These are phyloP conservation scores for Otus sunia DNA, from an alignment of 2,113 vertebrate genomes.

Conservation along the genomic window DNA sequence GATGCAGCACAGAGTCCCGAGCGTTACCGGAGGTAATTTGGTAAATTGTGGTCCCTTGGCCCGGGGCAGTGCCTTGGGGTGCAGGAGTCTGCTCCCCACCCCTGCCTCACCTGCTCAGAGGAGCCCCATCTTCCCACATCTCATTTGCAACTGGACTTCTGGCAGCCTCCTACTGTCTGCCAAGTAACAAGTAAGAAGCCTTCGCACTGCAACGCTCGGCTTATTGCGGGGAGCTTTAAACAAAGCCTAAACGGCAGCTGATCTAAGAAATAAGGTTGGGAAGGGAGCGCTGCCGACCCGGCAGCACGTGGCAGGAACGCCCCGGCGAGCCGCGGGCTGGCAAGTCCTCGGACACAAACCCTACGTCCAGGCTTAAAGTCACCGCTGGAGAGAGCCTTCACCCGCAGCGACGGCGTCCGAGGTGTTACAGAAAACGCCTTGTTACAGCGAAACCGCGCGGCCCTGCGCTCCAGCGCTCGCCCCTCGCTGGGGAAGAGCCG, in stretches of 20 bases:
- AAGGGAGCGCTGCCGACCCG: background rate
- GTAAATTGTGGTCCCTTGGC: background rate
- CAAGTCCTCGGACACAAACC: background rate
- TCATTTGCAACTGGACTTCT: background rate
- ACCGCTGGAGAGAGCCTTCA: background rate
- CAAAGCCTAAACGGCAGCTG: background rate
- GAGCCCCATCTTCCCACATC: background rate
- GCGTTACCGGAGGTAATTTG: background rate
- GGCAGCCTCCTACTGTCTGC: background rate
- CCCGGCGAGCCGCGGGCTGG: rapidly evolving
- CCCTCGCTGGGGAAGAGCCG: background rate
- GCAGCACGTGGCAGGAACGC: rapidly evolving
- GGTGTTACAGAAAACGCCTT: background rate
- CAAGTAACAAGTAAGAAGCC: background rate
- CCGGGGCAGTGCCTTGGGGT: rapidly evolving
- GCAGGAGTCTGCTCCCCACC: background rate
- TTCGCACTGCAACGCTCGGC: background rate
- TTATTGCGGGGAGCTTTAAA: background rate
- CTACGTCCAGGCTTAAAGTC: background rate
- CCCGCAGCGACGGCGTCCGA: too few species aligned
- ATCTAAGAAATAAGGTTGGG: rapidly evolving
- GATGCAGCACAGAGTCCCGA: background rate
- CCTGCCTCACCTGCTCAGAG: background rate
- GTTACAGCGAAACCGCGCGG: rapidly evolving
- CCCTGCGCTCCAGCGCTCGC: too few species aligned